Percentiles rank a stretch among this genome's conserved stretches.
phyloP scores from a whole-genome alignment of 2,888 invertebrate species.

The Darwinula stevensoni region DNA sequence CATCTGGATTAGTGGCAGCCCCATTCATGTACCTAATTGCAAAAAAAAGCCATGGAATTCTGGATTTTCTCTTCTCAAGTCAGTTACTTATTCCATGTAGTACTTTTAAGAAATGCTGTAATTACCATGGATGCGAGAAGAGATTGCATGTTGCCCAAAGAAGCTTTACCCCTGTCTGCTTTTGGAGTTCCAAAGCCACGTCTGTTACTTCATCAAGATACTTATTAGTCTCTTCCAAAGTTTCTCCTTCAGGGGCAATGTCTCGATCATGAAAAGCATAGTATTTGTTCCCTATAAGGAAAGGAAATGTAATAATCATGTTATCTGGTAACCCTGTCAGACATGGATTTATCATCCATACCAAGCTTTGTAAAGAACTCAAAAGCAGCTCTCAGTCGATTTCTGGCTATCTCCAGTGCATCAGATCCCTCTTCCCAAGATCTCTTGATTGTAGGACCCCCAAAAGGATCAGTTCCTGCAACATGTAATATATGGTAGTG shows the following conservation, averaged over 20 bases:
- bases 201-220: conserved; percentile 28
- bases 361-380: conserved; percentile 30
- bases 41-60: no score
- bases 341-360: no score
- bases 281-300: conserved; percentile 19
- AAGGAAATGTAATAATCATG: conserved; percentile 4
- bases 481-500: background rate
- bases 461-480: conserved; percentile 19
- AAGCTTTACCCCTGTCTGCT: conserved; percentile 24
- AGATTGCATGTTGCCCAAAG: conserved; percentile 32
- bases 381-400: conserved; percentile 26
- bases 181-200: conserved; percentile 23
- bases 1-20: conserved; percentile 28
- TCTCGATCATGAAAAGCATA: conserved; percentile 33
- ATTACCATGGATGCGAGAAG: conserved; percentile 25
- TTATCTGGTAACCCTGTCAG: no score
- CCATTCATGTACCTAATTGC: conserved; percentile 30
- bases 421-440: conserved; percentile 28
- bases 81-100: no score
- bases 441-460: conserved; percentile 18
- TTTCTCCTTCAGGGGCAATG: conserved; percentile 24
- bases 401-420: conserved; percentile 26
- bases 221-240: conserved; percentile 23
- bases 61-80: no score
- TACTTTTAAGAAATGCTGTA: background rate